Evolutionary conservation across 1,140 invertebrate genomes (phyloP).

Genomic region (Temnothorax nylanderi): DNA sequence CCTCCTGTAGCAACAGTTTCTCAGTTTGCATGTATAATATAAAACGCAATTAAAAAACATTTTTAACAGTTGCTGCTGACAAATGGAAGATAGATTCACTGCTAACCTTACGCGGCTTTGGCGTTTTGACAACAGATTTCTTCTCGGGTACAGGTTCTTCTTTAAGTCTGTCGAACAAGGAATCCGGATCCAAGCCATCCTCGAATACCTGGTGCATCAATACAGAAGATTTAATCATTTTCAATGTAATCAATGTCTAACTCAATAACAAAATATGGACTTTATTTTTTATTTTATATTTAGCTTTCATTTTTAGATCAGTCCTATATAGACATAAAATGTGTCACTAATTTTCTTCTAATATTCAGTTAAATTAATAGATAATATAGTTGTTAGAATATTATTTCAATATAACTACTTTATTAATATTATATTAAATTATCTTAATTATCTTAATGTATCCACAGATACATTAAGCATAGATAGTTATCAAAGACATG

Average conservation of each 20-base stretch:
- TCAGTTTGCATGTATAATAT: slow-evolving; percentile 23
- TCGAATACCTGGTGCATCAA: slow-evolving; percentile 81
- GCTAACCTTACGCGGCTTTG: slow-evolving; percentile 84
- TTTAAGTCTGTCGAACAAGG: slow-evolving; percentile 90
- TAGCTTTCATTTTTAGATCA: neutral
- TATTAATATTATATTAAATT: slow-evolving; percentile 18
- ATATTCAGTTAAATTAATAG: neutral
- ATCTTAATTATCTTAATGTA: neutral
- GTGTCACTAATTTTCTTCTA: neutral
- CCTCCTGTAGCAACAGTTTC: slow-evolving; percentile 75
- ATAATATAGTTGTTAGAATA: neutral
- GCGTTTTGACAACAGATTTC: slow-evolving; percentile 85
- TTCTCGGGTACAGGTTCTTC: slow-evolving; percentile 85
- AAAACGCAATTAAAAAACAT: slow-evolving; percentile 4
- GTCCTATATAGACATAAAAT: neutral
- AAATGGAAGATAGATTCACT: slow-evolving; percentile 22
- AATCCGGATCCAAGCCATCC: slow-evolving; percentile 87
- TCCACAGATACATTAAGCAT: neutral
- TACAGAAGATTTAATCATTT: neutral
- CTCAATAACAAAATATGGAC: neutral
- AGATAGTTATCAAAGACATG: slow-evolving; percentile 7
- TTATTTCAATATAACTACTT: neutral
- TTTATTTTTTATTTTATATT: slow-evolving; percentile 4
- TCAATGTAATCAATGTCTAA: neutral
- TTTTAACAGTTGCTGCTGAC: slow-evolving; percentile 14